phyloP scores from a whole-genome alignment of 2,797 vertebrate genomes.

The Sebastes iracundus region DNA sequence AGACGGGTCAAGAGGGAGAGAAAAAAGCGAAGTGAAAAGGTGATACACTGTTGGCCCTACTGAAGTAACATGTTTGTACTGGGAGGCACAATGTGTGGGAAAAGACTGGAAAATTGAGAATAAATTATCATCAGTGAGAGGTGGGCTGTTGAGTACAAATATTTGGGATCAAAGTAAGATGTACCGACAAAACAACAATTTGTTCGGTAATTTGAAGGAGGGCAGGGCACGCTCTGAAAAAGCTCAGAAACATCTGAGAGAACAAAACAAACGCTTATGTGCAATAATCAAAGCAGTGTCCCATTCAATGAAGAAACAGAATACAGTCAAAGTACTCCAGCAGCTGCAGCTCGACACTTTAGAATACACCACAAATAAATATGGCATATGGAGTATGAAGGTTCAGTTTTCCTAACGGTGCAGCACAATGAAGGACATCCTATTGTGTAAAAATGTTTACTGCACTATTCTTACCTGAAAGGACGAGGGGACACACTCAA shows the following conservation, averaged over 20 bases:
- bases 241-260: slow-evolving; percentile 2
- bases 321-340: not conserved
- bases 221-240: not conserved
- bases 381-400: not conserved
- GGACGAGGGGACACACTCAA: slow-evolving; percentile 18
- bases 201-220: slow-evolving; percentile 31
- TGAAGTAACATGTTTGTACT: slow-evolving; percentile 48
- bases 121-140: slow-evolving; percentile 37
- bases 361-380: not conserved
- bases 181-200: slow-evolving; percentile 29
- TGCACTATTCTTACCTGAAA: slow-evolving; percentile 26
- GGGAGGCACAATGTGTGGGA: slow-evolving; percentile 56
- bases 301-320: not conserved
- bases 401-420: not conserved
- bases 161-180: slow-evolving; percentile 31
- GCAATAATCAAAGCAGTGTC: slow-evolving; percentile 1
- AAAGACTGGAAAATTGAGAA: slow-evolving; percentile 27
- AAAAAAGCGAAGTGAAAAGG: slow-evolving; percentile 50
- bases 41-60: slow-evolving; percentile 42
- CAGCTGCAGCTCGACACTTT: not conserved
- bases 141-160: not conserved
- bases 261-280: not conserved
- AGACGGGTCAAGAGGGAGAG: slow-evolving; percentile 57
- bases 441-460: slow-evolving; percentile 17
- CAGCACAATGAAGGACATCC: slow-evolving; percentile 1